A percentile compares a stretch with the other conserved stretches of the same genome.
Evolutionary conservation across 2,797 vertebrate species (phyloP).

Genomic region (Syncerus caffer): DNA sequence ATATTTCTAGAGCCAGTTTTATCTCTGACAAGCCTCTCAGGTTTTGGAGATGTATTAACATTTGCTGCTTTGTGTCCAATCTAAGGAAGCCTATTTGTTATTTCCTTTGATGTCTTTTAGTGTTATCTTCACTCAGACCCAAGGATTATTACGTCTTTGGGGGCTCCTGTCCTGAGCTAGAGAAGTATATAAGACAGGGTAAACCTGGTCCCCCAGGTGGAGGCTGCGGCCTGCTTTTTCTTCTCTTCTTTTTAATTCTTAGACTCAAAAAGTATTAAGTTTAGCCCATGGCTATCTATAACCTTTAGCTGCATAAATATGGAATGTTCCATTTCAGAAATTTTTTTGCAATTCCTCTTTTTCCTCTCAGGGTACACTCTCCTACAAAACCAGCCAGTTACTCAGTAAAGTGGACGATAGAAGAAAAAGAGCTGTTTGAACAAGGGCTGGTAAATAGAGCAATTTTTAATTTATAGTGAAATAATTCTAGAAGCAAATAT

Average conservation of each 20-base stretch:
- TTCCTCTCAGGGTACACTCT: constrained; percentile 82
- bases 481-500: constrained; percentile 63
- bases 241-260: neutral
- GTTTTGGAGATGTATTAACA: neutral
- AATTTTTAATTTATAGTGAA: constrained; percentile 68
- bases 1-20: neutral
- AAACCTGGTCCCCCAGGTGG: neutral
- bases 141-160: constrained; percentile 7
- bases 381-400: constrained; percentile 85
- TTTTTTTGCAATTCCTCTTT: constrained; percentile 54
- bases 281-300: constrained; percentile 35
- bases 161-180: constrained; percentile 7
- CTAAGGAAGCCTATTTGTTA: neutral
- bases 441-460: constrained; percentile 90
- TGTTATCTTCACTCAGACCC: neutral
- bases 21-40: neutral
- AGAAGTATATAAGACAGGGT: neutral
- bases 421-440: constrained; percentile 96
- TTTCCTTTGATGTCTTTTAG: constrained; percentile 43
- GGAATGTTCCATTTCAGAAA: constrained; percentile 62
- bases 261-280: constrained; percentile 27
- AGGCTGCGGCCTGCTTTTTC: neutral
- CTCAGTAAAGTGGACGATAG: constrained; percentile 90
- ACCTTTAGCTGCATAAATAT: constrained; percentile 53
- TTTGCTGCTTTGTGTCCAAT: neutral